phyloP scores from a whole-genome alignment of 2,888 invertebrate species.

The Tuberolachnus salignus region DNA sequence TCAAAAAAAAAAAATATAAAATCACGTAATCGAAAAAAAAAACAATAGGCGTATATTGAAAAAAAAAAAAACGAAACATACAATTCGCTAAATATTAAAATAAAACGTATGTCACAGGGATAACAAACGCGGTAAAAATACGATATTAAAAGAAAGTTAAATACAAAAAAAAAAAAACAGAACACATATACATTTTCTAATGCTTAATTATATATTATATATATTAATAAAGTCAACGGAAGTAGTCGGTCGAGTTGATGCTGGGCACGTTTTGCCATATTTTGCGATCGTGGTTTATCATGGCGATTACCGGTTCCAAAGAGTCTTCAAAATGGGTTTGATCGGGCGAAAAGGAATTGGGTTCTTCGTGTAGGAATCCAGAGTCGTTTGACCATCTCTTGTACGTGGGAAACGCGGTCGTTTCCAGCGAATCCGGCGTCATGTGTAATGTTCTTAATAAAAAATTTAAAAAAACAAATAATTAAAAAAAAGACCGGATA shows the following conservation, averaged over 20 bases:
- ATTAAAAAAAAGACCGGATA: background rate
- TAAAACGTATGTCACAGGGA: background rate
- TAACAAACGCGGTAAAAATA: background rate
- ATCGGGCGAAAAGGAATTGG: constrained; percentile 16
- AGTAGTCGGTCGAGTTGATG: constrained; percentile 46
- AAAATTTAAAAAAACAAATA: no score
- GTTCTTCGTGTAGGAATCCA: constrained; percentile 33
- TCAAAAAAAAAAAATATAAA: no score
- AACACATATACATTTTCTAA: constrained; percentile 16
- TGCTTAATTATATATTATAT: constrained; percentile 2
- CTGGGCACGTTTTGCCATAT: constrained; percentile 54
- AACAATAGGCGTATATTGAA: no score
- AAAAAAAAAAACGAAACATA: no score
- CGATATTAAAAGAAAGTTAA: constrained; percentile 16
- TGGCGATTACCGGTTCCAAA: constrained; percentile 39
- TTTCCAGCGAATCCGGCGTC: constrained; percentile 41
- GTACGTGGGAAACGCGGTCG: constrained; percentile 29
- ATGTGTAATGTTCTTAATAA: constrained; percentile 32
- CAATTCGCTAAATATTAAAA: background rate
- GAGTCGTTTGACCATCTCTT: constrained; percentile 52
- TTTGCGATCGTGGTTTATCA: constrained; percentile 46
- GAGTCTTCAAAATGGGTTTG: constrained; percentile 44
- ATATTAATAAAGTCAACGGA: constrained; percentile 48
- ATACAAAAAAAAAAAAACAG: background rate
- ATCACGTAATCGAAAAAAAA: no score